Base-by-base conservation (phyloP, 2,113 vertebrate genomes). In the Epinephelus lanceolatus region DNA sequence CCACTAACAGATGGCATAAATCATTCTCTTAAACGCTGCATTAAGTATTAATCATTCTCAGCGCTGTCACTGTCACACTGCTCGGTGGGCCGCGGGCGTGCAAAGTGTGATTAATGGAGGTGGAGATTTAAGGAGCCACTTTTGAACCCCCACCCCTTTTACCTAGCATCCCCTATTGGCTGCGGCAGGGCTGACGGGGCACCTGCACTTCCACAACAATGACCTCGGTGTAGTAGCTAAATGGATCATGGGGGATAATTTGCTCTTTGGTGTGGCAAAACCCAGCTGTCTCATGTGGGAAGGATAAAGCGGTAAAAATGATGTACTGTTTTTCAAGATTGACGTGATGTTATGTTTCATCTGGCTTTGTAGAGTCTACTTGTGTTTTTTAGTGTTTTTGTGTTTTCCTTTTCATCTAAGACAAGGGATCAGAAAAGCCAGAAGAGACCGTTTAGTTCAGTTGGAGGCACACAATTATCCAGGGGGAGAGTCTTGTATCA, bases 21-120 rank as follows among this genome's bases (percentile, higher is more conserved):
- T 96, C 95, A 95, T 95, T 94, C 93, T 95, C 94, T 95, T 96
- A 96, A 96, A 95, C 79, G 88, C 92, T 87, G 89, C 92, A 93
- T 95, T 96, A 95, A 96, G 93, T 95, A 96, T 96, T 95, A 96
- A 96, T 96, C 95, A 95, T 96, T 96, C 93, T 95, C 91, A 87
- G 86, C 78, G 91, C 86, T 93, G 93, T 94, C 90, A 93, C 89
- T 94, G 93, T 95, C 94, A 92, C 90, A 80, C 85, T 82, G 92
- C 80, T 91, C 71, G 71, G 88, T 83, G 88, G 89, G 90, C 92
- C 17, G 61, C 81, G 4, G 83, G 92, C 79, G 83, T 88, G 89
- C 90, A 94, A 95, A 95, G 93, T 94, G 90, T 96, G 95, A 96
- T 96, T 95, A 96, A 96, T 96, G 89, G 89, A 93, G 91, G 94